Base-by-base conservation (phyloP, 2,113 vertebrate genomes). In the Hydrochoerus hydrochaeris region DNA sequence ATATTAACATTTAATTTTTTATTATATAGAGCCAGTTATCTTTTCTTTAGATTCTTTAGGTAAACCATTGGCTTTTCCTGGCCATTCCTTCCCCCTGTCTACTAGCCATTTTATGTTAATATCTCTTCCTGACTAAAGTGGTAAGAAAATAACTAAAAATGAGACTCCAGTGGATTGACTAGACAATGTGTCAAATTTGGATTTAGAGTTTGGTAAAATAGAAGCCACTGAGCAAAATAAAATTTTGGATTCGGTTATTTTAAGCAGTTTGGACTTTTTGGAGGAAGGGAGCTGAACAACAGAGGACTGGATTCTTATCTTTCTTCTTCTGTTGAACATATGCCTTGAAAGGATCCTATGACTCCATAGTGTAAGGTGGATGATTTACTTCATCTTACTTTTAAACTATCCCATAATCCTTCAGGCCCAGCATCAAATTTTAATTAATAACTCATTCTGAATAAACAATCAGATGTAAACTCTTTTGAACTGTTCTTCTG, bases 61-160 rank as follows among this genome's bases (percentile, higher is more conserved):
- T 35, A 87, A 44, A 8, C 35, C 38, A 49, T 90, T 85, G 49
- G 28, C 2, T 82, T 71, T 94, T 84, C 14, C 49, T 91, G n/a
- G 38, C 28, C 71, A 94, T 94, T 81, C 41, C 44, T 77, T 82
- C 81, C 20, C 5, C 8, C 24, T 54, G 4, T 46, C 69, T 83
- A 92, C 77, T 95, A 35, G 67, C 91, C 26, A 62, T 85, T 95
- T 91, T 71, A 49, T 13, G 4, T 97, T 94, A 54, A 3, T 10
- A 81, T 88, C 58, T 96, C 73, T 96, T 38, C 30, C 20, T 80
- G 32, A 90, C 57, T 84, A 87, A 95, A 89, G 77, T 89, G 41
- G 67, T 52, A 93, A 96, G 80, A 93, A 92, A 85, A 88, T 52
- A 87, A 97, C 49, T 54, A 46, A 92, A 97, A 88, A 62, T 54